Evolutionary conservation across 2,113 vertebrate species (phyloP), one percentile per base, ranked within the genome.

Genomic region (Taxidea taxus): DNA sequence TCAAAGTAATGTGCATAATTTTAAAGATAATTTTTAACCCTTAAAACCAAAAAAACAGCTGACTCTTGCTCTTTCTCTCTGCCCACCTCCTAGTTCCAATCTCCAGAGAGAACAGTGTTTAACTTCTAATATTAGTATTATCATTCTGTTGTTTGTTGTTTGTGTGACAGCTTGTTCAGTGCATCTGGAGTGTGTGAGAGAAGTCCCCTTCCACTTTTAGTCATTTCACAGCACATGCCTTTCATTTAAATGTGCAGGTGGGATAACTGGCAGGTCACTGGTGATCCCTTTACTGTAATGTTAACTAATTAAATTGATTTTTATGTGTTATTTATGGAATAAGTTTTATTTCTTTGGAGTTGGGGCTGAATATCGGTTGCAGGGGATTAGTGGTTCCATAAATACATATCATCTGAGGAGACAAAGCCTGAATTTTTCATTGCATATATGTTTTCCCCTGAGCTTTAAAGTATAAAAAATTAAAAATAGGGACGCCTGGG

Each of bases 11-110:
- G 42, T 49, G 31, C 77, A 83, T 54, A 72, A 75, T 66, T 97
- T 96, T 34, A 70, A 91, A 90, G 90, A 70, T 74, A 44, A 82
- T 70, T 95, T 68, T 96, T n/a, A 88, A 74, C 15, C 78, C 77
- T 86, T 88, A 75, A 44, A 86, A 80, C 25, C 13, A 80, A 82
- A 80, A 80, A 77, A 83, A 20, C 25, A 89, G 64, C 25, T 77
- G 29, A 83, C 20, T 80, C 62, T 47, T 66, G 25, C 21, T 29
- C 54, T 80, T 82, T 56, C 9, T 81, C 42, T 81, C 42, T 54
- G 23, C 25, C 11, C 37, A 83, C 21, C 74, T 92, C 81, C 51
- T 49, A 82, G 39, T 90, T 90, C 39, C 51, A 92, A 56, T 90
- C 34, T 89, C 70, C 54, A 77, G 47, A 77, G 31, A 83, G 29